Percentiles rank a stretch among this genome's conserved stretches.
Conservation (phyloP, 1,140 invertebrate genomes). For the Euglossa dilemma region DNA sequence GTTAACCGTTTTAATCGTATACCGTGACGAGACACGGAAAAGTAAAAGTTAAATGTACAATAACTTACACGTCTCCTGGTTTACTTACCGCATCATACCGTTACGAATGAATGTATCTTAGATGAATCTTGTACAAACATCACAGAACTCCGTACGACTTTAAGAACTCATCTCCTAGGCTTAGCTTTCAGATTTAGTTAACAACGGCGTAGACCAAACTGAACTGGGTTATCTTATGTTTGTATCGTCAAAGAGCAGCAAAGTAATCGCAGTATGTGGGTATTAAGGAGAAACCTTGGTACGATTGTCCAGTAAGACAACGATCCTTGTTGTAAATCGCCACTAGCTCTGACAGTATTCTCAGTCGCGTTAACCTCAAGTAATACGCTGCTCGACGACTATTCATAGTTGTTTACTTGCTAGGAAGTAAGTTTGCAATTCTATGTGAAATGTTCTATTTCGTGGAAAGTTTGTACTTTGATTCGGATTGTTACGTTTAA, state of each 20-base stretch:
- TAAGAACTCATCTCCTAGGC: not conserved
- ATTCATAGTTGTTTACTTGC: not conserved
- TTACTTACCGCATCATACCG: not conserved
- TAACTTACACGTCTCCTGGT: too few species aligned
- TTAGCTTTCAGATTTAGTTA: slow-evolving; percentile 35
- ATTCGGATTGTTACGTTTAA: not conserved
- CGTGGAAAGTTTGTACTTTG: not conserved
- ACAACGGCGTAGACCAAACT: slow-evolving; percentile 27
- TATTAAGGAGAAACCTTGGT: slow-evolving; percentile 63
- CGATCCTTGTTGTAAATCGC: slow-evolving; percentile 71
- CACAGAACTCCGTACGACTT: not conserved
- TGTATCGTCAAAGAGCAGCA: slow-evolving; percentile 1
- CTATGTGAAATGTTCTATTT: not conserved
- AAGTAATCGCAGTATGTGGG: slow-evolving; percentile 53
- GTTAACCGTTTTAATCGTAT: too few species aligned
- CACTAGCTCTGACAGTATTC: slow-evolving; percentile 55
- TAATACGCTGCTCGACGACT: slow-evolving; percentile 47
- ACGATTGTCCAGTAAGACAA: slow-evolving; percentile 62
- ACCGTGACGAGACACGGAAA: too few species aligned
- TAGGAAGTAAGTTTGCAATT: not conserved
- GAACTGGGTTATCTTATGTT: slow-evolving; percentile 14
- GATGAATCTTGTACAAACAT: not conserved
- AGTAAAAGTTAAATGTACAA: not conserved
- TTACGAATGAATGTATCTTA: not conserved
- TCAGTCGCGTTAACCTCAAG: slow-evolving; percentile 59